Percentiles rank a stretch among this genome's conserved stretches.
Evolutionary conservation across 2,797 vertebrate species (phyloP).

Genomic region (Echiichthys vipera): DNA sequence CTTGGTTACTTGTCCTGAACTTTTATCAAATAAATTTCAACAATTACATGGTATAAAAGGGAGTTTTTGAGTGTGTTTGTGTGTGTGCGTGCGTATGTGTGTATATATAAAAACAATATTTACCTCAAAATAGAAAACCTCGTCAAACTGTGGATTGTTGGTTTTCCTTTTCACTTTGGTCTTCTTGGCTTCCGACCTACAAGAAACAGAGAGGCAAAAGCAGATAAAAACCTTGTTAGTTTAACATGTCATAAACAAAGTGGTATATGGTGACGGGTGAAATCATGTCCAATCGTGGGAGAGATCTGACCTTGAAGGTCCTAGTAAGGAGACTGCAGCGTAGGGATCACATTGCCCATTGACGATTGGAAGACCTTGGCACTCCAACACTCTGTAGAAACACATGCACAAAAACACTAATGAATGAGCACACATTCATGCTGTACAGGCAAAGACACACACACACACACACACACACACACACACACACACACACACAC

Average conservation of each 20-base stretch:
- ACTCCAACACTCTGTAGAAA: slow-evolving; percentile 92
- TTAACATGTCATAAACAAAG: background rate
- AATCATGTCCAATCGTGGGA: background rate
- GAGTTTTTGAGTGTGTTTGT: background rate
- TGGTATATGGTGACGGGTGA: background rate
- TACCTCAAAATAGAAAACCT: slow-evolving; percentile 99
- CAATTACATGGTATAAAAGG: background rate
- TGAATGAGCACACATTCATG: slow-evolving; percentile 28
- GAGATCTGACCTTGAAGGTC: slow-evolving; percentile 90
- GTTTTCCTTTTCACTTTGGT: slow-evolving; percentile 98
- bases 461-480: background rate
- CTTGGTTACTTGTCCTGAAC: background rate
- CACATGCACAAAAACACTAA: slow-evolving; percentile 35
- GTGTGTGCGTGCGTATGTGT: no score
- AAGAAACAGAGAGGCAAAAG: slow-evolving; percentile 1
- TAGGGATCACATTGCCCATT: slow-evolving; percentile 99
- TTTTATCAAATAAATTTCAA: background rate
- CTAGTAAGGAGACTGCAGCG: slow-evolving; percentile 93
- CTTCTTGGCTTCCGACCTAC: slow-evolving; percentile 97
- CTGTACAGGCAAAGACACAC: background rate
- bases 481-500: slow-evolving; percentile 14
- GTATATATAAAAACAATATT: no score
- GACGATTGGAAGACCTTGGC: slow-evolving; percentile 96
- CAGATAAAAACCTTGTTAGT: background rate
- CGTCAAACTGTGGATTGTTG: slow-evolving; percentile 98